Evolutionary conservation across 2,888 invertebrate species (phyloP), one percentile per base, ranked within the genome.

Genomic region (Drosophila aldrichi): DNA sequence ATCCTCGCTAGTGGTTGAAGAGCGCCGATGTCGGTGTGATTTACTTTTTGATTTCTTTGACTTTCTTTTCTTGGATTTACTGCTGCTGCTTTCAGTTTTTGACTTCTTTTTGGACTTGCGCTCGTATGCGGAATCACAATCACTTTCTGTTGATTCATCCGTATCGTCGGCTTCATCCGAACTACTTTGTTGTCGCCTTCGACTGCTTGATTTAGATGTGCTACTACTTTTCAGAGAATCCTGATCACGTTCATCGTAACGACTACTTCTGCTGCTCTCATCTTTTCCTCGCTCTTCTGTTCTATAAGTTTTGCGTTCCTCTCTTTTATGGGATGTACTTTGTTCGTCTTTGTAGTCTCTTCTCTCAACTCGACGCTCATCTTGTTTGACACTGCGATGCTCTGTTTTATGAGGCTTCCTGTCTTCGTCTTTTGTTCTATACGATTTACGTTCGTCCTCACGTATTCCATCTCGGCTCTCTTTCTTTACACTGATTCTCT

Each of bases 21-120:
- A 68, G 9, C 46, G 70, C 25, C 70, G 66, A 59, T 70, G 71
- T 5, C 80, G 67, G 44, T 74, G 81, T 0, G 82, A 77, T 77
- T 85, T 91, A 56, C 67, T 77, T 49, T 85, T 91, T 0, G 81
- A 64, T 48, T 91, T 88, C 46, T 88, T 90, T 0, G 87, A 86
- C 62, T 85, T 85, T 7, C 74, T 68, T 66, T 87, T 91, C 62
- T 82, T 88, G 6, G 78, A 79, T 70, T 88, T 91, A 32, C 80
- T 71, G 38, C 55, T 68, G 25, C 82, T 58, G 25, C 66, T 71
- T 12, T 82, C 55, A 22, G 69, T 75, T 58, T 74, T 81, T 0
- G 70, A 74, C 18, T 75, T 82, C 22, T 90, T 87, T 55, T 87
- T 83, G 22, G 85, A 79, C 22, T 83, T 83, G 5, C 81, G 82